Evolutionary conservation across 2,113 vertebrate genomes (phyloP).

Genomic region (Petromus typicus): DNA sequence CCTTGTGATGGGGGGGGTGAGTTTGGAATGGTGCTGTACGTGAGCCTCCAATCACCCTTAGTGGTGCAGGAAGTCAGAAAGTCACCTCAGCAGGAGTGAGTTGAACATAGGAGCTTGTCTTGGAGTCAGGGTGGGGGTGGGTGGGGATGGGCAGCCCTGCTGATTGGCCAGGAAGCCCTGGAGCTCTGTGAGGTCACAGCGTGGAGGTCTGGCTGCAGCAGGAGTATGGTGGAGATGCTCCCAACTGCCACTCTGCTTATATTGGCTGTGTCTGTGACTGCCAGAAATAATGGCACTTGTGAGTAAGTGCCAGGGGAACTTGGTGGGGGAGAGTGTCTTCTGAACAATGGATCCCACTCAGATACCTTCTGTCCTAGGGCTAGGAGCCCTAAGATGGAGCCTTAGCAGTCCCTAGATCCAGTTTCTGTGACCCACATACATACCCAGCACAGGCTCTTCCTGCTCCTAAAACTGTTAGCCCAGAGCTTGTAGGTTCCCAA

Average conservation of each 20-base stretch:
- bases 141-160: neutral
- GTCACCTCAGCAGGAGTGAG: neutral
- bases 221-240: constrained; percentile 61
- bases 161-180: constrained; percentile 58
- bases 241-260: constrained; percentile 72
- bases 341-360: neutral
- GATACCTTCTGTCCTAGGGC: neutral
- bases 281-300: constrained; percentile 67
- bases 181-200: constrained; percentile 76
- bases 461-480: neutral
- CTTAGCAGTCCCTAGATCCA: neutral
- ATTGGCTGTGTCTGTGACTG: constrained; percentile 50
- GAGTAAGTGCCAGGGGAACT: constrained; percentile 71
- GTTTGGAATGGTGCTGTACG: rapidly evolving
- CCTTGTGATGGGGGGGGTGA: neutral
- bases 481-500: neutral
- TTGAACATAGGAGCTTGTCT: neutral
- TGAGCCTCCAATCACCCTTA: rapidly evolving
- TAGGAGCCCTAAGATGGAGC: neutral
- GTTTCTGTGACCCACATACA: neutral
- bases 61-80: rapidly evolving
- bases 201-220: neutral
- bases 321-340: neutral
- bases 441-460: neutral
- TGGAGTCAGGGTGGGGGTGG: neutral